Conservation (phyloP, 1,140 invertebrate genomes). For the Augochlora pura region DNA sequence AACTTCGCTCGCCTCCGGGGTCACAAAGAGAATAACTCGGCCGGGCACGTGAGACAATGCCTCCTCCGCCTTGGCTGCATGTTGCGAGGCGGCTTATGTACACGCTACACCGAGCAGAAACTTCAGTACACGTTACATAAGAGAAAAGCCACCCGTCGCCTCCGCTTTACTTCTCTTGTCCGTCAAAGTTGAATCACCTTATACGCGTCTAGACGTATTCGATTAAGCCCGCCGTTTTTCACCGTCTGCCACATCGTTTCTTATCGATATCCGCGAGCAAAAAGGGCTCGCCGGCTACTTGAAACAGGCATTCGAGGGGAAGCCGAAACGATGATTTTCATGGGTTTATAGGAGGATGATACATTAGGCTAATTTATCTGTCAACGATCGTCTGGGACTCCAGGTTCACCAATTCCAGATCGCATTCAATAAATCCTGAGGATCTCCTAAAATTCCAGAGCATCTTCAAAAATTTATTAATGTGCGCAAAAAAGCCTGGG, state of each 20-base stretch:
- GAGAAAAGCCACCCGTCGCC: slow-evolving; percentile 57
- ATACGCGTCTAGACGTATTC: slow-evolving; percentile 50
- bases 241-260: not conserved
- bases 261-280: too few relatives aligned
- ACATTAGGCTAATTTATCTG: too few relatives aligned
- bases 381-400: too few relatives aligned
- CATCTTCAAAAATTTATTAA: too few relatives aligned
- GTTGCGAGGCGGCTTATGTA: slow-evolving; percentile 37
- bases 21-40: slow-evolving; percentile 32
- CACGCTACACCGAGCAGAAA: slow-evolving; percentile 69
- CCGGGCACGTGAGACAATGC: slow-evolving; percentile 55
- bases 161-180: slow-evolving; percentile 16
- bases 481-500: too few relatives aligned
- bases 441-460: too few relatives aligned
- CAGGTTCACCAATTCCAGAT: too few relatives aligned
- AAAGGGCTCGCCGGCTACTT: too few relatives aligned
- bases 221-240: slow-evolving; percentile 26
- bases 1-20: not conserved
- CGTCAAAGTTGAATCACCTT: slow-evolving; percentile 35
- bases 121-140: slow-evolving; percentile 64
- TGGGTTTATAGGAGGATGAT: too few relatives aligned
- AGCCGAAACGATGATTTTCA: too few relatives aligned
- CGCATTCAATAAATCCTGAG: too few relatives aligned
- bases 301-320: too few relatives aligned
- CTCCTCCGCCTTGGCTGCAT: slow-evolving; percentile 40